A percentile compares a stretch with the other conserved stretches of the same genome.
phyloP scores from a whole-genome alignment of 1,140 invertebrate genomes.

The Dendroctonus ponderosae region DNA sequence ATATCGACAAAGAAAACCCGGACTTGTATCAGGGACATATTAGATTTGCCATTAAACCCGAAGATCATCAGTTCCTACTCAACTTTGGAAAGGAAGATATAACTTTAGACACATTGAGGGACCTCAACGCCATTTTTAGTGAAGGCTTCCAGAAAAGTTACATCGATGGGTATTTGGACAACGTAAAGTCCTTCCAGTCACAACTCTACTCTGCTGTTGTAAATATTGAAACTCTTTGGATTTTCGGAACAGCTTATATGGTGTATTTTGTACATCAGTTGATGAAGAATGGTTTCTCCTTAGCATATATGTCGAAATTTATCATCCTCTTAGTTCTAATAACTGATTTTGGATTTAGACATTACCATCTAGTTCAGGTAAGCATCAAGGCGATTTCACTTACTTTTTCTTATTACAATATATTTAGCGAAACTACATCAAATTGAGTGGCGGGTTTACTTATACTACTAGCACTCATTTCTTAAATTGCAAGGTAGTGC shows the following conservation, averaged over 20 bases:
- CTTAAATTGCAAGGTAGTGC: neutral
- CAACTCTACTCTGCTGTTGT: slow-evolving; percentile 13
- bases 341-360: slow-evolving; percentile 31
- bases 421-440: neutral
- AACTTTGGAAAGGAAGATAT: slow-evolving; percentile 28
- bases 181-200: slow-evolving; percentile 8
- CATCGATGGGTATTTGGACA: slow-evolving; percentile 19
- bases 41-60: slow-evolving; percentile 19
- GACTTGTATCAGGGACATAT: slow-evolving; percentile 22
- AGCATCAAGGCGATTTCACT: neutral
- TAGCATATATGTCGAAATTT: slow-evolving; percentile 30
- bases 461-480: neutral
- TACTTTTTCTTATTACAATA: neutral
- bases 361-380: slow-evolving; percentile 31
- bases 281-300: slow-evolving; percentile 27
- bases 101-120: slow-evolving; percentile 23
- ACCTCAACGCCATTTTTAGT: slow-evolving; percentile 32
- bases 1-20: slow-evolving; percentile 16
- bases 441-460: neutral
- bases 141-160: slow-evolving; percentile 22
- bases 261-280: slow-evolving; percentile 25
- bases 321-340: slow-evolving; percentile 30
- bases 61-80: slow-evolving; percentile 27
- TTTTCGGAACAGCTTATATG: slow-evolving; percentile 13
- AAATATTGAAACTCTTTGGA: slow-evolving; percentile 21